Conservation (phyloP, 2,113 vertebrate species). For the Arenaria interpres region DNA sequence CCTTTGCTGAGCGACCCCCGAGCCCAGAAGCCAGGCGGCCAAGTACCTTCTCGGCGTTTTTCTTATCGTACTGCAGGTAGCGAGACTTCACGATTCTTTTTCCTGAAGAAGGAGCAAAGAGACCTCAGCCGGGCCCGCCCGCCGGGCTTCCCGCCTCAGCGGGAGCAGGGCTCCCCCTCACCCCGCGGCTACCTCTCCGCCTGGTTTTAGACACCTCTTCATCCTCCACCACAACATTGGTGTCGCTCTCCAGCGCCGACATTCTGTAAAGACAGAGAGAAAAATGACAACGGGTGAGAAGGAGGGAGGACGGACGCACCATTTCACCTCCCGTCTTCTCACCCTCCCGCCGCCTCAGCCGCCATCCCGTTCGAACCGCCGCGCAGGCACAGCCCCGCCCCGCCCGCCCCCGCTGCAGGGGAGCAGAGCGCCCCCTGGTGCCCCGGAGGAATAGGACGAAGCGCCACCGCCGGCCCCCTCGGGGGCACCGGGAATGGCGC, state of each 20-base stretch:
- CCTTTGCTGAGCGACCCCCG: not conserved
- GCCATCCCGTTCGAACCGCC: not conserved
- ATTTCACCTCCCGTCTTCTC: fast-evolving
- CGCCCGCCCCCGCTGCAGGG: not conserved
- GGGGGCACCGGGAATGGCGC: not conserved
- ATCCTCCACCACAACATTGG: fast-evolving
- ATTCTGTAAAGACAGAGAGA: not conserved
- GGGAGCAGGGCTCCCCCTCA: not conserved
- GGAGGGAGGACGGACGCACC: fast-evolving
- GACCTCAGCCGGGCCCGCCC: not conserved
- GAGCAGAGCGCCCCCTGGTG: not conserved
- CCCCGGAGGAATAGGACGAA: not conserved
- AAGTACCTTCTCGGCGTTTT: conserved; percentile 11
- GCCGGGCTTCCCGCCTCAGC: not conserved
- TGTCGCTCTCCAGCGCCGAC: not conserved
- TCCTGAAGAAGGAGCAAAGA: not conserved
- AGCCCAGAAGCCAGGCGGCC: not conserved
- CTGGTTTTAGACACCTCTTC: fast-evolving
- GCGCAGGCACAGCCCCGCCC: not conserved
- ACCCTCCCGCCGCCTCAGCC: not conserved
- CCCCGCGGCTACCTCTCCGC: not conserved
- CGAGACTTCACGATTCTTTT: conserved; percentile 58
- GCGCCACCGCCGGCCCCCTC: too few species aligned
- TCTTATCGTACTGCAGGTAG: conserved; percentile 59
- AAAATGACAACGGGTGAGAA: fast-evolving